Base-by-base conservation (phyloP, 2,797 vertebrate genomes). In the Denticeps clupeoides region DNA sequence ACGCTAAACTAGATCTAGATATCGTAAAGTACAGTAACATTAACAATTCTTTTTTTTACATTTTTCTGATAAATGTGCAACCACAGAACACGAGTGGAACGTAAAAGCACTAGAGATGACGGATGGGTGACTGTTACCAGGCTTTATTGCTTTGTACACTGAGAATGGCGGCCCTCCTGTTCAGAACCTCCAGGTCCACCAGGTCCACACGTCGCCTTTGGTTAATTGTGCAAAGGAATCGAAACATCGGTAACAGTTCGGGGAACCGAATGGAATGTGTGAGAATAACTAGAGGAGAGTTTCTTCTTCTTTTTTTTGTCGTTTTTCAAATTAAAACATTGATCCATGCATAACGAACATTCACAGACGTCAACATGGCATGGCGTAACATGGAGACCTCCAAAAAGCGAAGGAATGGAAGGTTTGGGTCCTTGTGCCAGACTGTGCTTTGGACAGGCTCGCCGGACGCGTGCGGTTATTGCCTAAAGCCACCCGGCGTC, bases 141-240 rank as follows among this genome's bases (percentile, higher is more conserved):
- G 82, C 85, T 87, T 94, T 95, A 97, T 95, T 95, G 92, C 93
- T 96, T 88, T 88, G 88, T 90, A 90, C 88, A 91, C 83, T 78
- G 67, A 79, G 73, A 73, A 73, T 78, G 68, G n/a, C n/a, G n/a
- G n/a, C n/a, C n/a, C n/a, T n/a, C n/a, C n/a, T n/a, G n/a, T n/a
- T n/a, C n/a, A n/a, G n/a, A n/a, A n/a, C n/a, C n/a, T n/a, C n/a
- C n/a, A n/a, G n/a, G n/a, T n/a, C n/a, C n/a, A 60, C 73, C 77
- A 78, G 68, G 71, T 81, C 71, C 74, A 73, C 74, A 81, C 75
- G 66, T 81, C 79, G 73, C 81, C 85, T 87, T 90, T 88, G 81
- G 81, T 82, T 79, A 62, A 74, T 73, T 78, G 80, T 83, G 80
- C 78, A 80, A 84, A 81, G 73, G 83, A 79, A 89, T 84, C 69